Conservation (phyloP, 2,113 vertebrate species). For the Xenus cinereus region DNA sequence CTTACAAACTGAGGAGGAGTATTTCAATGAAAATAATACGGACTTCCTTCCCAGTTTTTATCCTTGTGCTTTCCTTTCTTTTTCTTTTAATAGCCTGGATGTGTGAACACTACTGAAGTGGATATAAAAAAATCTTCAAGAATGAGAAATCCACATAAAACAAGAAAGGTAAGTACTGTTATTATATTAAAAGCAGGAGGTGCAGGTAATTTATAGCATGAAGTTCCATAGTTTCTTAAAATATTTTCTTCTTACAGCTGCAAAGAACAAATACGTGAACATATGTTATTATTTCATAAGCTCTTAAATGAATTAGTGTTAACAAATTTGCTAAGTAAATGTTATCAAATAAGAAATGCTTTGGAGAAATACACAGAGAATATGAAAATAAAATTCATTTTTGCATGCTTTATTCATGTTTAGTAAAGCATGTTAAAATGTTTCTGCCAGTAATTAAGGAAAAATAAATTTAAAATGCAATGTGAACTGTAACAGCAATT, state of each 20-base stretch:
- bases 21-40: background rate
- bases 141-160: slow-evolving; percentile 98
- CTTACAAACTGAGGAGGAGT: background rate
- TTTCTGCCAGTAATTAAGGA: background rate
- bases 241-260: background rate
- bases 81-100: slow-evolving; percentile 85
- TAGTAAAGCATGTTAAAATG: background rate
- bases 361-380: background rate
- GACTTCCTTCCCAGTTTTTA: background rate
- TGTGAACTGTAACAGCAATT: background rate
- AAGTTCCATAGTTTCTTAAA: background rate
- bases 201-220: background rate
- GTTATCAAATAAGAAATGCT: background rate
- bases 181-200: background rate
- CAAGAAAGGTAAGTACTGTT: slow-evolving; percentile 86
- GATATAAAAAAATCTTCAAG: slow-evolving; percentile 99
- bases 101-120: slow-evolving; percentile 97
- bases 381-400: background rate
- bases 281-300: background rate
- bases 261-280: background rate
- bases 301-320: background rate
- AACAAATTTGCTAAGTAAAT: background rate
- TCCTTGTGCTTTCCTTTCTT: background rate
- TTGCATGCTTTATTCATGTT: background rate
- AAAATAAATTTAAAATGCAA: background rate